Base-by-base conservation (phyloP, 2,888 invertebrate genomes). In the Oegoconia quadripuncta region DNA sequence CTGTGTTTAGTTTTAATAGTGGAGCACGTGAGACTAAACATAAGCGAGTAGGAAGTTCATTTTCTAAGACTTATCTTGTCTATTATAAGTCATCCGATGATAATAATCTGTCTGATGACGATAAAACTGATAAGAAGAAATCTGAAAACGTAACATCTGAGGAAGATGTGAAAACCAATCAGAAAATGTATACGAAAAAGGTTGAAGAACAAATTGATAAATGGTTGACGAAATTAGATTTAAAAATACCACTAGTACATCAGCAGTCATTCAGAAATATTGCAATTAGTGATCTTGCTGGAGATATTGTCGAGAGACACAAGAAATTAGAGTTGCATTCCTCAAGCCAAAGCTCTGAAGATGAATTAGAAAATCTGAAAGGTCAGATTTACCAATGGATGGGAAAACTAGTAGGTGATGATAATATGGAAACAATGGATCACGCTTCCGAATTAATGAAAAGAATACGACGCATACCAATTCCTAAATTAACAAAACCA, bases 371-470 rank as follows among this genome's bases (percentile, higher is more conserved):
- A 3, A 27, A 42, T 23, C 17, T 52, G 1, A 43, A 50, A 33
- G 46, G 38, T 35, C 42, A 45, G 12, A 50, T 51, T 27, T 47
- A 39, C n/a, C 48, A 51, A 37, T 54, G 50, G 51, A 23, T 47
- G 4, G 40, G 38, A 14, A 46, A 48, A 30, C 5, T 46, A 6
- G 34, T 34, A 2, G 46, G 49, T 12, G 45, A 43, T 20, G 25
- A 42, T 22, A 42, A 34, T 31, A 27, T 34, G 15, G 18, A 42
- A 15, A 34, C 35, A 14, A 36, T 47, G 13, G 28, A 38, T n/a
- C 22, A 16, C 14, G 34, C 34, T n/a, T 22, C 37, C 20, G 35
- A 39, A 14, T 34, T 44, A 17, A 11, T 40, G 26, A 12, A 33
- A 14, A 37, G 14, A 22, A 25, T 41, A 23, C 3, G 37, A 14